phyloP scores from a whole-genome alignment of 1,140 invertebrate genomes.

The Yoshiicerus persimilis region DNA sequence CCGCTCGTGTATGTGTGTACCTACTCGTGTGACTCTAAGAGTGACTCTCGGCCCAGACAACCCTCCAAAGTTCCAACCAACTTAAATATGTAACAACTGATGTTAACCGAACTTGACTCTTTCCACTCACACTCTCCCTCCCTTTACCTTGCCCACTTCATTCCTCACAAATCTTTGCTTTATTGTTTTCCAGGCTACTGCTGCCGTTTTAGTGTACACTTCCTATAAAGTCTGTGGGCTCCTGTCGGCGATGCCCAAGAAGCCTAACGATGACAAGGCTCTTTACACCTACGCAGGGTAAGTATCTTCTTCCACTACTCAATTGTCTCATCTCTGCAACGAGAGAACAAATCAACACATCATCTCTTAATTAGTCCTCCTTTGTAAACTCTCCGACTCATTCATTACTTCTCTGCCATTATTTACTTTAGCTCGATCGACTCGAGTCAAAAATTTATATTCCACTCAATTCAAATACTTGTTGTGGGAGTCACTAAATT shows the following conservation, averaged over 20 bases:
- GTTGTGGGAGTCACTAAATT: not conserved
- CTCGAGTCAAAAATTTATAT: not conserved
- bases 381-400: not conserved
- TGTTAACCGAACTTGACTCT: no score
- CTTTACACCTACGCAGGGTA: slow-evolving; percentile 47
- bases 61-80: no score
- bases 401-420: not conserved
- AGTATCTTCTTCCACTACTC: not conserved
- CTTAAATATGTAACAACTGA: no score
- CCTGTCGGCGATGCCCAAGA: slow-evolving; percentile 48
- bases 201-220: slow-evolving; percentile 45
- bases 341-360: not conserved
- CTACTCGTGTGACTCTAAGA: not conserved
- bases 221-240: slow-evolving; percentile 46
- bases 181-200: slow-evolving; percentile 43
- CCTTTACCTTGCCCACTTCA: not conserved
- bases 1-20: no score
- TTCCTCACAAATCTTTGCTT: slow-evolving; percentile 14
- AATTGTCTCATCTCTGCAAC: no score
- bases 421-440: not conserved
- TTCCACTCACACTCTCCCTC: not conserved
- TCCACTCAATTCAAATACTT: not conserved
- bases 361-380: not conserved
- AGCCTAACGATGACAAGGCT: slow-evolving; percentile 49
- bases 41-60: no score